These are phyloP conservation scores for Heloderma charlesbogerti DNA, from an alignment of 2,113 vertebrate genomes.

Conservation along the genomic window DNA sequence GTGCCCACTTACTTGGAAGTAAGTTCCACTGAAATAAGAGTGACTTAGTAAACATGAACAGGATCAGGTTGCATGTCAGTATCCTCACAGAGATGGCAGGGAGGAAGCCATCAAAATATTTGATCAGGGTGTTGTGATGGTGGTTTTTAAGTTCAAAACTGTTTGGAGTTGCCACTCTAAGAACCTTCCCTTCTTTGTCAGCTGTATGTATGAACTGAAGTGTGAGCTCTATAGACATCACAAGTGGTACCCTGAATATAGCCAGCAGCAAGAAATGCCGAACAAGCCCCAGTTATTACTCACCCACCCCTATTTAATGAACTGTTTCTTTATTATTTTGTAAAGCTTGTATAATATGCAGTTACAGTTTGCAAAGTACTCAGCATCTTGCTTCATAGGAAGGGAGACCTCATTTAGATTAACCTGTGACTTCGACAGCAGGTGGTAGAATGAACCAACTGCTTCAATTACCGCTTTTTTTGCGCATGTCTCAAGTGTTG, in stretches of 20 bases:
- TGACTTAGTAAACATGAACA: background rate
- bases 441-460: conserved; percentile 85
- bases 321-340: conserved; percentile 83
- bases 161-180: conserved; percentile 69
- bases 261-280: conserved; percentile 67
- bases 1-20: background rate
- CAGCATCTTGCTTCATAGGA: conserved; percentile 76
- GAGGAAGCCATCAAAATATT: conserved; percentile 59
- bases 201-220: conserved; percentile 58
- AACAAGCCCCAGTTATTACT: conserved; percentile 68
- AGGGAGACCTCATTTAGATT: conserved; percentile 83
- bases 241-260: conserved; percentile 63
- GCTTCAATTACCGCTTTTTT: conserved; percentile 83
- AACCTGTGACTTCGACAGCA: conserved; percentile 86
- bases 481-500: conserved; percentile 82
- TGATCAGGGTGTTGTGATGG: conserved; percentile 35
- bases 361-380: conserved; percentile 81
- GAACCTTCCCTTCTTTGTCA: conserved; percentile 65
- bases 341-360: conserved; percentile 74
- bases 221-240: conserved; percentile 61
- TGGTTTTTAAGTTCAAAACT: conserved; percentile 59
- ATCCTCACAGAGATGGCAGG: conserved; percentile 33
- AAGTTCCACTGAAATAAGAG: background rate
- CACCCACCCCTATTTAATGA: conserved; percentile 75
- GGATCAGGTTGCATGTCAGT: conserved; percentile 38